Base-by-base conservation (phyloP, 2,888 invertebrate species). In the Lamellibrachia columna region DNA sequence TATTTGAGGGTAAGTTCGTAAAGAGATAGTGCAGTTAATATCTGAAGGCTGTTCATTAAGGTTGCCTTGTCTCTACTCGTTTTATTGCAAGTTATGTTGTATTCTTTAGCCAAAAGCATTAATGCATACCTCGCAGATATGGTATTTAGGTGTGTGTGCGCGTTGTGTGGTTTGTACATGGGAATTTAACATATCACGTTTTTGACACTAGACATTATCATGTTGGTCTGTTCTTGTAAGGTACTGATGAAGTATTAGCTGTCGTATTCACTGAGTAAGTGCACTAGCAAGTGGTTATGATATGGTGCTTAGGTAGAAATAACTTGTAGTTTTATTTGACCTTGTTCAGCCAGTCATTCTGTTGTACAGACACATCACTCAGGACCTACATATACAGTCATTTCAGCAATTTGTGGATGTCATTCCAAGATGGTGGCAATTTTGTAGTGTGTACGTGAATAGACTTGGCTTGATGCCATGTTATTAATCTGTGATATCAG, bases 281-380 rank as follows among this genome's bases (percentile, higher is more conserved):
- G n/a, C 75, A 75, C 75, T 22, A 75, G 75, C 75, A 75, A 15
- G 75, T 75, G 75, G n/a, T 40, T 75, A 75, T 75, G 75, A 75
- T 75, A 75, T 75, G 75, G 75, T 75, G 75, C 75, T 75, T 75
- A n/a, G 75, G 22, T 75, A 75, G 75, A 22, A n/a, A 75, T 15
- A 75, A 75, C 15, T 75, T 75, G 75, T 75, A 75, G 75, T 75
- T 75, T 22, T 75, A 75, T 75, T 75, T 22, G 75, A 75, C 22
- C 22, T 6, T 75, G 55, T 55, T 9, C 55, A 55, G 55, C 8
- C 55, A 9, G 75, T 75, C n/a, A 75, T 75, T 22, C 22, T 75
- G 75, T 75, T 75, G 75, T 75, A 75, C 22, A 75, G n/a, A 75
- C 75, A 75, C 75, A 11, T 75, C 75, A 75, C 75, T 75, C 75